These are phyloP conservation scores for Porites lutea DNA, from an alignment of 64 coral and sea anemone species.

Conservation along the genomic window DNA sequence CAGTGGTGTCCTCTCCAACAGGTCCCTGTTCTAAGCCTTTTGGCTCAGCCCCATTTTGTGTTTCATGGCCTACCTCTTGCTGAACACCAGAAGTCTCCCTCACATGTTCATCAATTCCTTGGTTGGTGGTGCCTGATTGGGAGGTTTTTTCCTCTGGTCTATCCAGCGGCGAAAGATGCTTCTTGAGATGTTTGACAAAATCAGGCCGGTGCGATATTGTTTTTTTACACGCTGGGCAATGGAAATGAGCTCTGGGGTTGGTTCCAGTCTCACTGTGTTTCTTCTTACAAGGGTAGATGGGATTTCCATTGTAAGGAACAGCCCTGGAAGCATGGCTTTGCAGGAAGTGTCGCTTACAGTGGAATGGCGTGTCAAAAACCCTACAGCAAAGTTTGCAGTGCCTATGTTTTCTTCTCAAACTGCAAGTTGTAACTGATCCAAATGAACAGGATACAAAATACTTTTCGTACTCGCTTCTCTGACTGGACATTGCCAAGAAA, in stretches of 20 bases:
- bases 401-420: not conserved
- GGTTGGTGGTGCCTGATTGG: not conserved
- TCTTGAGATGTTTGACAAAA: conserved; percentile 19
- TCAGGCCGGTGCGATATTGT: not conserved
- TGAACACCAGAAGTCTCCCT: not conserved
- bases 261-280: not conserved
- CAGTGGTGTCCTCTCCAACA: not conserved
- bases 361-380: conserved; percentile 19
- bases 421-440: not conserved
- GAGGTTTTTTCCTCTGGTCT: not conserved
- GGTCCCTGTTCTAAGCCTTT: not conserved
- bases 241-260: conserved; percentile 19
- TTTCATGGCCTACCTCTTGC: not conserved
- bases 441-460: not conserved
- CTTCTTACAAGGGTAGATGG: conserved; percentile 11
- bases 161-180: not conserved
- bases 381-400: conserved; percentile 43
- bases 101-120: not conserved
- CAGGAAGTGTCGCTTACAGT: conserved; percentile 41
- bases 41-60: not conserved
- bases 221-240: conserved; percentile 40
- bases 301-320: not conserved
- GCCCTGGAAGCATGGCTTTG: conserved; percentile 12
- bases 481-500: no score
- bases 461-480: not conserved